Evolutionary conservation across 2,888 invertebrate species (phyloP), one percentile per base, ranked within the genome.

Genomic region (Cremastobaeus sp.): DNA sequence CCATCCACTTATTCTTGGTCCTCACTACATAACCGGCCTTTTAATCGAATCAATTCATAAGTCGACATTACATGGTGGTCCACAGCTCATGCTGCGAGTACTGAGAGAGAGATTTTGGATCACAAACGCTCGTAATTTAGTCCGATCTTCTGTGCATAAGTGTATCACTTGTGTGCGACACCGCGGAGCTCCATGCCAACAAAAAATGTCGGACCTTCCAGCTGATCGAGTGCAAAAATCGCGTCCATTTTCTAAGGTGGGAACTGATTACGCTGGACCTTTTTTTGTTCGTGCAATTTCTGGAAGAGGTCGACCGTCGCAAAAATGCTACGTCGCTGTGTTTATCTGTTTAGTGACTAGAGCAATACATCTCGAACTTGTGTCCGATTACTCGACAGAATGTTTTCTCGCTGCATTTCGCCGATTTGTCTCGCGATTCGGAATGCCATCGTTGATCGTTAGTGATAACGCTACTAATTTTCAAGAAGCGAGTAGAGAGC

Each of bases 71-170:
- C 45, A 45, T 8, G 45, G 45, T 3, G 45, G 45, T 9, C 45
- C 45, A 3, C 45, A 45, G 28, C 45, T 45, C 0, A 45, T 45
- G 45, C 14, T 25, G 3, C 11, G 45, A 2, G 45, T 45, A 1
- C 12, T 45, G 1, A 11, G 45, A n/a, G 45, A 45, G 8, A 45
- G 28, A 14, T 45, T 12, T 14, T 45, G 45, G 45, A 28, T 45
- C 1, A 12, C 28, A 3, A 17, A n/a, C 2, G 45, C 4, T 8
- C 45, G 45, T 2, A 25, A 45, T 5, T 1, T 25, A 8, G 45
- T 45, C 0, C 0, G 25, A 2, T 45, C 45, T 12, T 45, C 25
- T n/a, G 45, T 45, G 1, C 3, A 45, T 8, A 12, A 20, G 0
- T 41, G 41, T 11, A 6, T 28, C 0, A 25, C 0, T 5, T 45